Conservation (phyloP, 23 tunicate species). For the Styela plicata region DNA sequence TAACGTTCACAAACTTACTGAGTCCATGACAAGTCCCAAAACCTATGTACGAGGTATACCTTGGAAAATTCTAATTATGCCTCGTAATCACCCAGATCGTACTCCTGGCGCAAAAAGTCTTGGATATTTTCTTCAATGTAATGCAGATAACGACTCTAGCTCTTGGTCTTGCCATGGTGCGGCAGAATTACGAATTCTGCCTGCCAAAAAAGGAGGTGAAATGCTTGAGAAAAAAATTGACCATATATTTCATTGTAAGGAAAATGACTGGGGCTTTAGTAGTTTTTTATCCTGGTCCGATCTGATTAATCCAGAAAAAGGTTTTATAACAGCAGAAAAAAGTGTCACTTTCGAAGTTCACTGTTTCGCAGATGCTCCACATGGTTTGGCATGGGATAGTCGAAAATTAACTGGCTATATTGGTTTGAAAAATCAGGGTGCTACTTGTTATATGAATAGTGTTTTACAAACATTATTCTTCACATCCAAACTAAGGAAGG, state of each 20-base stretch:
- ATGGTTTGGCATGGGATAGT: constrained; percentile 98
- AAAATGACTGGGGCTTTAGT: constrained; percentile 98
- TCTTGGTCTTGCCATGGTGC: constrained; percentile 97
- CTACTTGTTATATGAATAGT: constrained; percentile 99
- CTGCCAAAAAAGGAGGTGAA: constrained; percentile 76
- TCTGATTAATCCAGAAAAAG: constrained; percentile 79
- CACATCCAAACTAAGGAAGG: constrained; percentile 84
- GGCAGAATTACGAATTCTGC: constrained; percentile 85
- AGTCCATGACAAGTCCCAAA: constrained; percentile 70
- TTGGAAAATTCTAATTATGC: constrained; percentile 94
- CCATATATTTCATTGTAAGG: constrained; percentile 91
- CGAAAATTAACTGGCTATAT: constrained; percentile 89
- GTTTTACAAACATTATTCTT: constrained; percentile 90
- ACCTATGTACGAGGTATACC: constrained; percentile 88
- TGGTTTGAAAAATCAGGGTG: constrained; percentile 97
- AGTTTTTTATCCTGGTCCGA: constrained; percentile 81
- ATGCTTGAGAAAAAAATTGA: constrained; percentile 79
- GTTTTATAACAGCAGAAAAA: constrained; percentile 82
- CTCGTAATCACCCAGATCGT: constrained; percentile 71
- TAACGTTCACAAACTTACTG: constrained; percentile 75
- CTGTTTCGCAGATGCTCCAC: constrained; percentile 98
- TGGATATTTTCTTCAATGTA: constrained; percentile 96
- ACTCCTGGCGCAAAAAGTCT: constrained; percentile 53
- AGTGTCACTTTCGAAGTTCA: constrained; percentile 92
- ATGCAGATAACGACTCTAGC: constrained; percentile 86